Conservation (phyloP, 2,113 vertebrate genomes). For the human region DNA sequence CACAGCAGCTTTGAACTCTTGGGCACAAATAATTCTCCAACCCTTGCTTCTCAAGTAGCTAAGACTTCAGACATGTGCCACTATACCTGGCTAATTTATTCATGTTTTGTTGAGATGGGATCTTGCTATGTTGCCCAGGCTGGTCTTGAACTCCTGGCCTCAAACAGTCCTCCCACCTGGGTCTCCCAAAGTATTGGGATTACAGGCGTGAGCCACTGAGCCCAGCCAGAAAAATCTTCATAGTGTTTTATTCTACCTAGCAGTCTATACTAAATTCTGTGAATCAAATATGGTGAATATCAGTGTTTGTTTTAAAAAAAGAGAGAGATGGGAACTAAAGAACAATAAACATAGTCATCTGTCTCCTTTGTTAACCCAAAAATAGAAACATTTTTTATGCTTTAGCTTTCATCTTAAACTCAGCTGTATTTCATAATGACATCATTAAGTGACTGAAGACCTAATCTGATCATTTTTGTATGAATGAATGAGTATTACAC, state of each 20-base stretch:
- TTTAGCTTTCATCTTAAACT: conserved; percentile 28
- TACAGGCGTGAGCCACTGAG: neutral
- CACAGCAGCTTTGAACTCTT: neutral
- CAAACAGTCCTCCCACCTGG: neutral
- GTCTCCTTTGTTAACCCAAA: neutral
- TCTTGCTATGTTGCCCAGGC: neutral
- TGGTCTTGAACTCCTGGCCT: neutral
- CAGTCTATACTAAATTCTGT: neutral
- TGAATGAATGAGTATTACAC: neutral
- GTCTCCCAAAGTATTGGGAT: neutral
- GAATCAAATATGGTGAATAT: neutral
- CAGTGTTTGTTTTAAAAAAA: neutral
- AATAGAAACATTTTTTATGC: neutral
- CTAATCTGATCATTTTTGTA: neutral
- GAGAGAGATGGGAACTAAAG: neutral
- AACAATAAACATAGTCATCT: neutral
- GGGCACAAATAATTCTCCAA: neutral
- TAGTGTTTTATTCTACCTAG: neutral
- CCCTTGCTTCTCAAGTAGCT: neutral
- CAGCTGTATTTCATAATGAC: neutral
- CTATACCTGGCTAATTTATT: neutral
- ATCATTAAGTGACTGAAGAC: neutral
- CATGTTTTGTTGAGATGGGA: neutral
- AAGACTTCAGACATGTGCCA: neutral
- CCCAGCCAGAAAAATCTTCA: neutral